Conservation (phyloP, 2,113 vertebrate genomes). For the Solenodon paradoxus region DNA sequence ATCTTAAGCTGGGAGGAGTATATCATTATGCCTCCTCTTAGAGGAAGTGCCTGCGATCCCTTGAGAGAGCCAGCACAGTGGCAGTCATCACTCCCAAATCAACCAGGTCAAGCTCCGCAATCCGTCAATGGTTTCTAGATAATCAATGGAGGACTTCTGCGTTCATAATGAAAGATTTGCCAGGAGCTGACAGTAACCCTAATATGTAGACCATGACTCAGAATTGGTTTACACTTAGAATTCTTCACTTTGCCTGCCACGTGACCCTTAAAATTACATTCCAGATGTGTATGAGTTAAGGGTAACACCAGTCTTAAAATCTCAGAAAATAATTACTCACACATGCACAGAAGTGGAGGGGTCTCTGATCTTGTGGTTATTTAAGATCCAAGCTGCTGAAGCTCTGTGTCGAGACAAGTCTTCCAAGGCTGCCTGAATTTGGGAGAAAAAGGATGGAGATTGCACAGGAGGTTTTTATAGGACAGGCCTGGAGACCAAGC, state of each 20-base stretch:
- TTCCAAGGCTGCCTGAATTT: background rate
- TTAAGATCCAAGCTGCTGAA: background rate
- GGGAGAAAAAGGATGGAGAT: background rate
- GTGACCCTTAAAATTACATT: conserved; percentile 27
- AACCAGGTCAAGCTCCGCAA: background rate
- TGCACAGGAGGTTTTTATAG: background rate
- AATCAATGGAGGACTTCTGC: background rate
- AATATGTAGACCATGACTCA: background rate
- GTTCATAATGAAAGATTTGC: background rate
- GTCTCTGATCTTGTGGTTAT: background rate
- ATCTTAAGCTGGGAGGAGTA: background rate
- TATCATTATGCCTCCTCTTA: background rate
- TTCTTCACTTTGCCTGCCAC: background rate
- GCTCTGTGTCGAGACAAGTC: background rate
- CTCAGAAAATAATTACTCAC: background rate
- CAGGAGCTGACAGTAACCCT: background rate
- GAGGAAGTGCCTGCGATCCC: background rate
- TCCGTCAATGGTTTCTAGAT: background rate
- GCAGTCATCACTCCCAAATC: background rate
- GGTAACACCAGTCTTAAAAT: background rate
- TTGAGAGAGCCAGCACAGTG: background rate
- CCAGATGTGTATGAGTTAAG: background rate
- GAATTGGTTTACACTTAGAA: background rate
- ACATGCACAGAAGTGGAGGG: background rate
- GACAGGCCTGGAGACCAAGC: background rate